Conservation (phyloP, 2,888 invertebrate species). For the Pachydiplax longipennis region DNA sequence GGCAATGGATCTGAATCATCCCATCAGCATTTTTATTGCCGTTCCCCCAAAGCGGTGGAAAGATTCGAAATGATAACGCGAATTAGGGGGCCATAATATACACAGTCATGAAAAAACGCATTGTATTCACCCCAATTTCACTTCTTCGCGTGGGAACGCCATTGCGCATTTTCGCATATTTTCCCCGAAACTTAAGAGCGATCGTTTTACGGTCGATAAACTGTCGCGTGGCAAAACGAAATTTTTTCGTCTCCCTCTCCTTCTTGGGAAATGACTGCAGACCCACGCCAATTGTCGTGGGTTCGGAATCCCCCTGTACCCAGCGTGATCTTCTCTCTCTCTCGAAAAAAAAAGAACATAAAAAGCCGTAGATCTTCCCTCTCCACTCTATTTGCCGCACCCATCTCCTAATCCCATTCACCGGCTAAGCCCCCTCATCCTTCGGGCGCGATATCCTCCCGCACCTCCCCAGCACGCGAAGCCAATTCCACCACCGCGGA, state of each 20-base stretch:
- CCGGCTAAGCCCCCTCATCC: not conserved
- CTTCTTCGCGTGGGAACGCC: not conserved
- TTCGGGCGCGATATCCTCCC: not conserved
- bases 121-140: not conserved
- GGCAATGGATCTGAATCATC: too few relatives aligned
- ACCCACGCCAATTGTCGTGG: not conserved
- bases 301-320: not conserved
- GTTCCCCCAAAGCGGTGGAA: too few relatives aligned
- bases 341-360: not conserved
- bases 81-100: too few relatives aligned
- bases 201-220: not conserved
- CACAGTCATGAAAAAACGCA: too few relatives aligned
- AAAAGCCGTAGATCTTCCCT: not conserved
- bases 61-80: too few relatives aligned
- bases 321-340: not conserved
- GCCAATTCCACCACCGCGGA: conserved; percentile 29
- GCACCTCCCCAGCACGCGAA: conserved; percentile 18
- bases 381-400: not conserved
- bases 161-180: not conserved
- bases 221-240: not conserved
- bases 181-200: not conserved
- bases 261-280: not conserved
- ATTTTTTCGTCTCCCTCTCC: not conserved
- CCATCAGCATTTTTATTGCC: too few relatives aligned
- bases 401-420: not conserved